These are phyloP conservation scores for Adelognathus sp. DNA, from an alignment of 2,888 invertebrate genomes.

Conservation along the genomic window DNA sequence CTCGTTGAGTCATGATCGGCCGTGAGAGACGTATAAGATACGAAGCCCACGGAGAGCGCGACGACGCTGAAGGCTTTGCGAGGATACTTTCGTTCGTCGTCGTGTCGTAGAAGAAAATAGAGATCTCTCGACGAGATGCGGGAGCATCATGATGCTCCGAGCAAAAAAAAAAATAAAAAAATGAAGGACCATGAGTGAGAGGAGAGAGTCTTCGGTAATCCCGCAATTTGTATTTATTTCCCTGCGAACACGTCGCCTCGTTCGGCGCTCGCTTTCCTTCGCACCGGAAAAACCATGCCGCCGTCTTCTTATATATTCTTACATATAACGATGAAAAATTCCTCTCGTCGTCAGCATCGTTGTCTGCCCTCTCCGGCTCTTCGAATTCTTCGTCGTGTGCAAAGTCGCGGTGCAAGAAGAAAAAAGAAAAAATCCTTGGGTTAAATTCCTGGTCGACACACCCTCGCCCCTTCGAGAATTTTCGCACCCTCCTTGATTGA, in stretches of 20 bases:
- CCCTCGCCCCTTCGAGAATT: slow-evolving; percentile 47
- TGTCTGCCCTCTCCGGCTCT: slow-evolving; percentile 43
- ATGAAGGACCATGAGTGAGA: slow-evolving; percentile 51
- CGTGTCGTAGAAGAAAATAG: slow-evolving; percentile 65
- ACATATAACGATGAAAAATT: slow-evolving; percentile 80
- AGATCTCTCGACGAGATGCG: slow-evolving; percentile 63
- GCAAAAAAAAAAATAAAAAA: slow-evolving; percentile 29
- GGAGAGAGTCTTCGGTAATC: slow-evolving; percentile 79
- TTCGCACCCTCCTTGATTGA: slow-evolving; percentile 50
- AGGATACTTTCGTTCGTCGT: not conserved
- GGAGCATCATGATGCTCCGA: slow-evolving; percentile 43
- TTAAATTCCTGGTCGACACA: slow-evolving; percentile 63
- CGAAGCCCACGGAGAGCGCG: slow-evolving; percentile 5
- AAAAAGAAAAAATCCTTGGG: slow-evolving; percentile 68
- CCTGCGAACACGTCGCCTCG: slow-evolving; percentile 69
- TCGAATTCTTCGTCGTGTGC: slow-evolving; percentile 46
- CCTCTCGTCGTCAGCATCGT: slow-evolving; percentile 64
- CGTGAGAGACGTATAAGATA: slow-evolving; percentile 26
- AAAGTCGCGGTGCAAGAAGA: slow-evolving; percentile 41
- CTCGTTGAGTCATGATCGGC: slow-evolving; percentile 29
- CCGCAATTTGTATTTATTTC: slow-evolving; percentile 81
- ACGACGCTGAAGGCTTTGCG: slow-evolving; percentile 14
- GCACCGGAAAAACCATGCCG: slow-evolving; percentile 1
- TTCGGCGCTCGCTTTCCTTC: slow-evolving; percentile 53
- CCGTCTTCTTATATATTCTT: slow-evolving; percentile 37